Base-by-base conservation (phyloP, 2,113 vertebrate genomes). In the Vulpes ferrilata region DNA sequence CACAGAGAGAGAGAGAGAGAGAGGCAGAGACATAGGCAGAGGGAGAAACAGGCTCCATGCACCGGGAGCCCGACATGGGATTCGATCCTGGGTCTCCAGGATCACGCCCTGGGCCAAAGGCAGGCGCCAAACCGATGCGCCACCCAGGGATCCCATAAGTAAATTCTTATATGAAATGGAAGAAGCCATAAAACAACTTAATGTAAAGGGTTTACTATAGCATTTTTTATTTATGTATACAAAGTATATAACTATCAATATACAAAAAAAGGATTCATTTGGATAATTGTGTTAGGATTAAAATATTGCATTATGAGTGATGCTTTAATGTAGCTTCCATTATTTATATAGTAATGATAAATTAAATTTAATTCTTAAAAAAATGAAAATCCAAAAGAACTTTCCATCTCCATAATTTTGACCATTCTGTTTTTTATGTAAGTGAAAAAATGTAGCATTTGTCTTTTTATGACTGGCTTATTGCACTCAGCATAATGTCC, bases 341-440 rank as follows among this genome's bases (percentile, higher is more conserved):
- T 96, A 78, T 93, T 88, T 81, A 10, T 82, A 1, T 4, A n/a
- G 60, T 53, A 78, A 71, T 64, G 3, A 69, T 67, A 51, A 15
- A 69, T 76, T 65, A 22, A 76, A 38, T 90, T 97, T 88, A 83
- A 57, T 79, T 94, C n/a, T 80, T 80, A 35, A 69, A 81, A 78
- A 87, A 43, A 48, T 85, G 38, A 73, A 79, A 87, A 22, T 32
- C n/a, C 10, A 57, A 59, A 85, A 92, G 13, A 79, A 74, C 2
- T 79, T 89, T 82, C 1, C n/a, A 1, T 69, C 51, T 69, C 55
- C 22, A 48, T 53, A 32, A 23, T 60, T 86, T 79, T 86, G 62
- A 53, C 38, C 78, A 79, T 16, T 51, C 48, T 71, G 2, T 86
- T n/a, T 9, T 10, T 62, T n/a, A 32, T 53, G 19, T 80, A 71